Evolutionary conservation across 2,888 invertebrate species (phyloP).

Genomic region (Lithophane semibrunnea): DNA sequence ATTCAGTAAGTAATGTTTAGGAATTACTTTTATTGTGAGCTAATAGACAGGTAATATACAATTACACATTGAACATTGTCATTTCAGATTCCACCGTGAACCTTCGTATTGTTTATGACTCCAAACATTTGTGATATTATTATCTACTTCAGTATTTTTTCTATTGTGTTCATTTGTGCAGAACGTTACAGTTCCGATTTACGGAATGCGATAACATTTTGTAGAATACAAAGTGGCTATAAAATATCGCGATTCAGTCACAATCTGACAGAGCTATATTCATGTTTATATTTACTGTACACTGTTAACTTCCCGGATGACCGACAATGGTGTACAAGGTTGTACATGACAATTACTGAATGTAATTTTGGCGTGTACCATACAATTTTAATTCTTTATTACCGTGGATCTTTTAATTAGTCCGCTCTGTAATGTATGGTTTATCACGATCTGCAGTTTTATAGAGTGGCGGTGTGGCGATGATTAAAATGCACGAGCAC

Average conservation of each 20-base stretch:
- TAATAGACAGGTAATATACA: slow-evolving; percentile 6
- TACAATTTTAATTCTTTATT: slow-evolving; percentile 54
- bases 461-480: neutral
- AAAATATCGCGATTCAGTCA: slow-evolving; percentile 53
- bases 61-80: neutral
- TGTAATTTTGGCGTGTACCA: slow-evolving; percentile 49
- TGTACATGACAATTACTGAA: slow-evolving; percentile 55
- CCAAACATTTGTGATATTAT: slow-evolving; percentile 17
- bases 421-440: slow-evolving; percentile 34
- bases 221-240: slow-evolving; percentile 61
- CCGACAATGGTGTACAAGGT: slow-evolving; percentile 68
- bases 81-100: neutral
- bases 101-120: slow-evolving; percentile 12
- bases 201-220: slow-evolving; percentile 69
- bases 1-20: slow-evolving; percentile 26
- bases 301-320: slow-evolving; percentile 71
- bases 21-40: slow-evolving; percentile 26
- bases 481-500: slow-evolving; percentile 29
- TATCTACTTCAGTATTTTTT: slow-evolving; percentile 27
- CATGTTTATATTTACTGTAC: slow-evolving; percentile 54
- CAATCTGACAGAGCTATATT: slow-evolving; percentile 42
- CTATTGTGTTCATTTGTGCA: slow-evolving; percentile 60
- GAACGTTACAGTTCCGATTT: slow-evolving; percentile 62
- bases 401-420: slow-evolving; percentile 55
- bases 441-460: slow-evolving; percentile 29